These are phyloP conservation scores for Clanis bilineata DNA, from an alignment of 2,888 invertebrate species.

Conservation along the genomic window DNA sequence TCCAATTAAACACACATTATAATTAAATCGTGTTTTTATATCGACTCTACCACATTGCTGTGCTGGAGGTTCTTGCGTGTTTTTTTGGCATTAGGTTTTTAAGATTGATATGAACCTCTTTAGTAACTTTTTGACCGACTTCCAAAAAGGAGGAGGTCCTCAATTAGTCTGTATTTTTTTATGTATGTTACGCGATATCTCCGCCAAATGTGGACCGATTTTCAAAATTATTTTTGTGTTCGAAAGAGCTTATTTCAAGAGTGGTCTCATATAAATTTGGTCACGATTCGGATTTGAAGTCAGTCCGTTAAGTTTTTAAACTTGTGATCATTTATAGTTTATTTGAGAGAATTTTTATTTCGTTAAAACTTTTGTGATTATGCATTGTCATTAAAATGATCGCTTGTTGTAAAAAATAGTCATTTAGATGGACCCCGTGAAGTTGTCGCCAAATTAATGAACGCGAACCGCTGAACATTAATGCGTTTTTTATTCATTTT, in stretches of 20 bases:
- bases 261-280: too few species aligned
- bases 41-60: too few species aligned
- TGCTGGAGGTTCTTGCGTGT: too few species aligned
- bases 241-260: too few species aligned
- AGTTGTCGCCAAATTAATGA: constrained; percentile 1
- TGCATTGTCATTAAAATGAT: background rate
- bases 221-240: too few species aligned
- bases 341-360: background rate
- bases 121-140: too few species aligned
- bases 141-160: too few species aligned
- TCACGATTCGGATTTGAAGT: too few species aligned
- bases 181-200: too few species aligned
- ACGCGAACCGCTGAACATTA: constrained; percentile 3
- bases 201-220: too few species aligned
- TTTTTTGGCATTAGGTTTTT: background rate
- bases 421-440: background rate
- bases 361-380: background rate
- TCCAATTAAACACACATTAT: background rate
- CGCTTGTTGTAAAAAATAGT: background rate
- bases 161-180: too few species aligned
- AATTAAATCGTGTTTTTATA: background rate
- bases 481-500: background rate
- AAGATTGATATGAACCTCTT: background rate
- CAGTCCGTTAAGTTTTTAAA: too few species aligned
- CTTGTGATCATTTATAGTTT: background rate